These are phyloP conservation scores for Psittacula derbiana DNA, from an alignment of 2,797 vertebrate species.

Conservation along the genomic window DNA sequence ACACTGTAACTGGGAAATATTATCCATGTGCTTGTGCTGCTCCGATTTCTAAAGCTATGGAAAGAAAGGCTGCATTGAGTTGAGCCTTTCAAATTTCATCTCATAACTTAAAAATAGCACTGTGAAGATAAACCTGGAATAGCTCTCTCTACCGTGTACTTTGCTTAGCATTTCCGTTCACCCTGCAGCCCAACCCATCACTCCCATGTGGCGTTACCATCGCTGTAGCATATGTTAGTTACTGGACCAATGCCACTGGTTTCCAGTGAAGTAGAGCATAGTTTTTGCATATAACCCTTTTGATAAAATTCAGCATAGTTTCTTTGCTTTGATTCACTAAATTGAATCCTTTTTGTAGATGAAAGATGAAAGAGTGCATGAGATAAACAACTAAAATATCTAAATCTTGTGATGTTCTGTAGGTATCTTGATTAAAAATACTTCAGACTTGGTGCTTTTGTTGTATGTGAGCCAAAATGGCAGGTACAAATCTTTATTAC, in stretches of 20 bases:
- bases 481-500: neutral
- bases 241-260: constrained; percentile 70
- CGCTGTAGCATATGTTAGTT: constrained; percentile 58
- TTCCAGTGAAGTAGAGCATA: constrained; percentile 63
- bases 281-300: constrained; percentile 63
- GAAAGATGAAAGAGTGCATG: constrained; percentile 25
- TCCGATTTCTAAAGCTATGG: neutral
- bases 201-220: constrained; percentile 31
- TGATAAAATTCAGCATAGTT: constrained; percentile 65
- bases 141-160: neutral
- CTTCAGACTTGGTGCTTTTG: neutral
- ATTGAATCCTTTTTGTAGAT: constrained; percentile 32
- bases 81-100: constrained; percentile 25
- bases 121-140: constrained; percentile 32
- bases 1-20: neutral
- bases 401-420: neutral
- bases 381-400: neutral
- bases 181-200: constrained; percentile 26
- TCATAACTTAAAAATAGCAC: constrained; percentile 48
- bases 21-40: neutral
- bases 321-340: constrained; percentile 58
- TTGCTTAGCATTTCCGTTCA: constrained; percentile 41
- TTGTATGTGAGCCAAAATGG: neutral
- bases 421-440: neutral
- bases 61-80: neutral